Evolutionary conservation across 2,113 vertebrate genomes (phyloP), one percentile per base, ranked within the genome.

Genomic region (Aplodontia rufa): DNA sequence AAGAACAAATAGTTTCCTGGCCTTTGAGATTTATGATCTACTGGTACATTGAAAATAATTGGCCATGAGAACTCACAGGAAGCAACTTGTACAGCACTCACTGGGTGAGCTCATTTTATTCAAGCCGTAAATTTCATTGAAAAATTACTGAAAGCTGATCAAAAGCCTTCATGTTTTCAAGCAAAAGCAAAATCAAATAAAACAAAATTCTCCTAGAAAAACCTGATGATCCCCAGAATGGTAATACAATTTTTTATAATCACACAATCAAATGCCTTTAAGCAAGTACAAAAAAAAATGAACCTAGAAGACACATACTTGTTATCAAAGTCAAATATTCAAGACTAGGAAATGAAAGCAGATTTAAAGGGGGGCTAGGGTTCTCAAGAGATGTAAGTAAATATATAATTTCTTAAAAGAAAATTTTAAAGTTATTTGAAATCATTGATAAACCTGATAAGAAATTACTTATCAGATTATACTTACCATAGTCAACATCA

Each of bases 41-140:
- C 49, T 91, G 82, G 76, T 89, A 93, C 79, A 96, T 69, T 95
- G 94, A 93, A 93, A 97, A 91, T 98, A 94, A 95, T 55, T 96
- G 58, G 30, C 91, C 9, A 0, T 87, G 79, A 96, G 82, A 96
- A 96, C 93, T 95, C 89, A 81, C 13, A 69, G 79, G 75, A 96
- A 96, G 37, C 35, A 87, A 96, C 79, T 90, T 82, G 71, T 35
- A 55, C 8, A 81, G 91, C 86, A 96, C 91, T 91, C 93, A 93
- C 12, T 95, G 80, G 92, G 89, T 97, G 91, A 97, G 81, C 69
- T 93, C 88, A 91, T 89, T 95, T 96, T 95, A 94, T 92, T 84
- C 60, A 95, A 90, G 45, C 28, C 45, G 80, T 96, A 96, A 78
- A 94, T 97, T 95, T 95, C 64, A 76, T 7, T 90, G 85, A 88